phyloP scores from a whole-genome alignment of 2,113 vertebrate genomes.

The Odocoileus virginianus region DNA sequence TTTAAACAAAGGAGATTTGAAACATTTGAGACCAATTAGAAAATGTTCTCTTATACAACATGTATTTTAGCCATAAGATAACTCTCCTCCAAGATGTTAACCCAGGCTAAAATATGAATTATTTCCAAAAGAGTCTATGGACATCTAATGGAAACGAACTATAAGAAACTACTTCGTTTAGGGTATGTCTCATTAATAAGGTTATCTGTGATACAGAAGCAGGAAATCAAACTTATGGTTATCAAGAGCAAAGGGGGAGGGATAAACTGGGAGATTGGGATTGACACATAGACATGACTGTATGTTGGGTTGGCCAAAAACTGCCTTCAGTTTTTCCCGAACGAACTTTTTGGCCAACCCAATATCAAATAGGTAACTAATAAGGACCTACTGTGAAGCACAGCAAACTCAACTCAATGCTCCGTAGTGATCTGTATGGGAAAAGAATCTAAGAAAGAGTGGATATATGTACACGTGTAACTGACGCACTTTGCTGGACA shows the following conservation, averaged over 20 bases:
- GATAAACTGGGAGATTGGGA: neutral
- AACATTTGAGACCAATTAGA: neutral
- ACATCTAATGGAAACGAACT: neutral
- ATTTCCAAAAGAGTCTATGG: neutral
- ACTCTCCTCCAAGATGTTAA: neutral
- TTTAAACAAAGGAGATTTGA: neutral
- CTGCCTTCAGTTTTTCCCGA: neutral
- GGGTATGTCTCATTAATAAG: neutral
- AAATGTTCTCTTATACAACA: neutral
- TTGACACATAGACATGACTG: neutral
- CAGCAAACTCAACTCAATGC: neutral
- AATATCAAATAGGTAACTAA: neutral
- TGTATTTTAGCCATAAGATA: neutral
- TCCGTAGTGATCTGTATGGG: neutral
- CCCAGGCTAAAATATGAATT: neutral
- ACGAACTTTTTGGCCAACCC: neutral
- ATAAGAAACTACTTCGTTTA: neutral
- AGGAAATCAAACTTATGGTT: neutral
- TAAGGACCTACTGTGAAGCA: neutral
- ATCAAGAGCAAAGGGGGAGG: neutral
- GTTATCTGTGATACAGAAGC: neutral
- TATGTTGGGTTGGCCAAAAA: neutral
- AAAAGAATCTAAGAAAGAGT: neutral
- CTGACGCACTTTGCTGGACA: neutral
- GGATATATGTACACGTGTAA: neutral